A percentile compares a stretch with the other conserved stretches of the same genome.
These are phyloP conservation scores for Apodemus speciosus DNA, from an alignment of 2,113 vertebrate genomes.

Conservation along the genomic window DNA sequence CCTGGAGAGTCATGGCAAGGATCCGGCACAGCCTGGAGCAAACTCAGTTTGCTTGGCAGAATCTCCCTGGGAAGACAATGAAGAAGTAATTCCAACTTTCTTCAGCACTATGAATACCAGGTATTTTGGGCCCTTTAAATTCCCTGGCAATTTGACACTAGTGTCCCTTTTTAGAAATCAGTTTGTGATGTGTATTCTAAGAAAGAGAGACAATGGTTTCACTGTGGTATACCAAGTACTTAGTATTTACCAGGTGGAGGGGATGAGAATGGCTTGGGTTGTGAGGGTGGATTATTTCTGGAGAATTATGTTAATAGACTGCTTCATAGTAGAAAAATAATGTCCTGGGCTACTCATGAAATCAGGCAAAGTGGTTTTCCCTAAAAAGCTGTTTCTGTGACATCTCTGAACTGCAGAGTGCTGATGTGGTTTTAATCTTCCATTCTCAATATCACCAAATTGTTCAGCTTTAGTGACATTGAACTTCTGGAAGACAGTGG, in stretches of 20 bases:
- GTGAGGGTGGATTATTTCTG: slow-evolving; percentile 4
- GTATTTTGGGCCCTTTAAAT: slow-evolving; percentile 81
- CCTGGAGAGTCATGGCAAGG: slow-evolving; percentile 70
- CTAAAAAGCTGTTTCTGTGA: slow-evolving; percentile 4
- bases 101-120: slow-evolving; percentile 98
- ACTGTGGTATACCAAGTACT: neutral
- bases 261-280: slow-evolving; percentile 7
- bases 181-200: neutral
- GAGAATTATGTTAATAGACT: slow-evolving; percentile 38
- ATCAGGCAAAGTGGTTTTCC: neutral
- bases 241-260: neutral
- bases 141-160: neutral
- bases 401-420: neutral
- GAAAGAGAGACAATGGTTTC: neutral
- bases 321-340: slow-evolving; percentile 40
- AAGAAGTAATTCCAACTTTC: slow-evolving; percentile 90
- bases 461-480: slow-evolving; percentile 96
- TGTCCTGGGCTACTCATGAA: slow-evolving; percentile 1
- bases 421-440: slow-evolving; percentile 55
- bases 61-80: slow-evolving; percentile 72
- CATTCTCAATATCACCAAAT: slow-evolving; percentile 41
- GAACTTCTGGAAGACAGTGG: slow-evolving; percentile 94
- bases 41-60: slow-evolving; percentile 46
- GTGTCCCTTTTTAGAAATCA: neutral
- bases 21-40: slow-evolving; percentile 41